Percentiles rank a stretch among this genome's conserved stretches.
Conservation (phyloP, 2,113 vertebrate genomes). For the Fulica atra region DNA sequence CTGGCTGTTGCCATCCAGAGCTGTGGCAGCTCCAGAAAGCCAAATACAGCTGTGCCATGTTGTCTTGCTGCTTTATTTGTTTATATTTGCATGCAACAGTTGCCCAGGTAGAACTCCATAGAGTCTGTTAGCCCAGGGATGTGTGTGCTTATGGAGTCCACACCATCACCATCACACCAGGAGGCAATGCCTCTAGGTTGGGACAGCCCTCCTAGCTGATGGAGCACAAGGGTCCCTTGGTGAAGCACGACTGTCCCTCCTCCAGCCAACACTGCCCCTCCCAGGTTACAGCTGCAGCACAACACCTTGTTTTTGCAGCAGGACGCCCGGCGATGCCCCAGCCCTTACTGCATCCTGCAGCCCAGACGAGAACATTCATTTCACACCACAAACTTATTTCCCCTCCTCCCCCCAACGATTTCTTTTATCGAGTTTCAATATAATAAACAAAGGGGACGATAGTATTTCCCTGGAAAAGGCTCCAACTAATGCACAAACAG, state of each 20-base stretch:
- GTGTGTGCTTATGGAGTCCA: rapidly evolving
- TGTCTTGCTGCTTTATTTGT: background rate
- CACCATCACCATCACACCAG: rapidly evolving
- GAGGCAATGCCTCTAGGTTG: rapidly evolving
- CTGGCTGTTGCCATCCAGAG: background rate
- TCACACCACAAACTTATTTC: background rate
- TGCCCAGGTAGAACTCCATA: background rate
- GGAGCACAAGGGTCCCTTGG: background rate
- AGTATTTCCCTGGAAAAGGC: conserved; percentile 30
- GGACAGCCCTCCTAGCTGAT: rapidly evolving
- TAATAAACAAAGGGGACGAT: conserved; percentile 49
- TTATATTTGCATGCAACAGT: rapidly evolving
- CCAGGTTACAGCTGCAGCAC: background rate
- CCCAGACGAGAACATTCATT: conserved; percentile 53
- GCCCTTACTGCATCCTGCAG: background rate
- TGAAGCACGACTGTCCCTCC: background rate
- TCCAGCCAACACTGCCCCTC: background rate
- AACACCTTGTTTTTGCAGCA: rapidly evolving
- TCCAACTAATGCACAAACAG: background rate
- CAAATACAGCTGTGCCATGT: rapidly evolving
- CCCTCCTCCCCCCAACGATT: background rate
- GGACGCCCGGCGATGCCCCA: background rate
- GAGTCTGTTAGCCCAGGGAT: rapidly evolving
- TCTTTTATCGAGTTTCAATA: conserved; percentile 44
- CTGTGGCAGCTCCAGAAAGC: background rate